Evolutionary conservation across 2,888 invertebrate genomes (phyloP), one percentile per base, ranked within the genome.

Genomic region (Tachystola acroxantha): DNA sequence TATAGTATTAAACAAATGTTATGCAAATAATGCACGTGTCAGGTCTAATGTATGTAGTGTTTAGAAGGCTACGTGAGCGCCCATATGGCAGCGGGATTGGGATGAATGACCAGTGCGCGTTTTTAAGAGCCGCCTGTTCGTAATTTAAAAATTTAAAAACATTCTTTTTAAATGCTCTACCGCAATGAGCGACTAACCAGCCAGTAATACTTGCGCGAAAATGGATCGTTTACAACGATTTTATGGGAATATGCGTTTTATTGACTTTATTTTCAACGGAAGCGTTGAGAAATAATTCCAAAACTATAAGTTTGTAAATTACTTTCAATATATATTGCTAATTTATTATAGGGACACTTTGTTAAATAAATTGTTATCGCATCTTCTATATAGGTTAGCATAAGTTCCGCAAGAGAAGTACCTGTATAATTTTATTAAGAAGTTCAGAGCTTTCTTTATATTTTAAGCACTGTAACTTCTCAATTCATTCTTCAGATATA

Each of bases 51-150:
- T 46, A 47, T 49, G n/a, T 24, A 41, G 47, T 37, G 44, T 54
- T 60, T 50, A 43, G 19, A 53, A 43, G 19, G 37, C 61, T 62
- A 47, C 82, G 77, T 82, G 82, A 51, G 59, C 57, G 50, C 62
- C 68, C 85, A 84, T 81, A 66, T 81, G 82, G 65, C 48, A 43
- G 29, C 59, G 27, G 11, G 82, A 82, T 84, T 58, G 27, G 27
- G 82, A 82, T 84, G 82, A 85, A 82, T 77, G 82, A 77, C 82
- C 77, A 74, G 47, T 16, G 43, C 46, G 44, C 45, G 57, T 62
- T 75, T 76, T 77, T 66, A 79, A 72, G 57, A 63, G 64, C 64
- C 40, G 29, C 39, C 48, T 57, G 63, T 66, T 63, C 58, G 53
- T 65, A 64, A 71, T 75, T 71, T 57, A 50, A 70, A 72, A 62